phyloP scores from a whole-genome alignment of 2,888 invertebrate genomes.

The Beris chalybata region DNA sequence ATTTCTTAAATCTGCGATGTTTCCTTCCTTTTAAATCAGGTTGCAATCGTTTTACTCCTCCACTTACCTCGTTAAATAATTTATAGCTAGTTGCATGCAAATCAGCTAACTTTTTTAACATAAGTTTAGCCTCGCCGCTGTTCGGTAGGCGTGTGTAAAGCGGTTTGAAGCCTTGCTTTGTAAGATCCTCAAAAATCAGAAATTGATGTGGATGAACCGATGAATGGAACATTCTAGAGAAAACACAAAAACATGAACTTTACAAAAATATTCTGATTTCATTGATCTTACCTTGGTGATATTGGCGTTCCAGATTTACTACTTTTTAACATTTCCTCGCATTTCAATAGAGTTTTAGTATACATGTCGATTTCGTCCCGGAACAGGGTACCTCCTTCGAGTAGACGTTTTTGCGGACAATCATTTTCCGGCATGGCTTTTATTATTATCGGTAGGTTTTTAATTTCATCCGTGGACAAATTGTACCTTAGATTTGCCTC shows the following conservation, averaged over 20 bases:
- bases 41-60: too few species aligned
- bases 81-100: neutral
- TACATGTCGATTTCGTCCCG: neutral
- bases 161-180: too few species aligned
- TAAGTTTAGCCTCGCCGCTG: neutral
- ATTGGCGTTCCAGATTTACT: neutral
- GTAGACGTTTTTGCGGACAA: neutral
- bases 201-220: neutral
- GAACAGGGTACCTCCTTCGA: neutral
- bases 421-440: too few species aligned
- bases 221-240: neutral
- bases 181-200: too few species aligned
- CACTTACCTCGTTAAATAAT: neutral
- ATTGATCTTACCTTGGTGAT: neutral
- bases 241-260: too few species aligned
- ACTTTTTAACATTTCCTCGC: neutral
- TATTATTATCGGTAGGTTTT: too few species aligned
- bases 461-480: too few species aligned
- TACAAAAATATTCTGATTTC: neutral
- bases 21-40: too few species aligned
- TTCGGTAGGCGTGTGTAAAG: neutral
- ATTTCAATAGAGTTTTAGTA: neutral
- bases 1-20: too few species aligned
- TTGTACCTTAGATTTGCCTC: too few species aligned
- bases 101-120: neutral